phyloP scores from a whole-genome alignment of 2,113 vertebrate genomes.

The Nansenia antarctica region DNA sequence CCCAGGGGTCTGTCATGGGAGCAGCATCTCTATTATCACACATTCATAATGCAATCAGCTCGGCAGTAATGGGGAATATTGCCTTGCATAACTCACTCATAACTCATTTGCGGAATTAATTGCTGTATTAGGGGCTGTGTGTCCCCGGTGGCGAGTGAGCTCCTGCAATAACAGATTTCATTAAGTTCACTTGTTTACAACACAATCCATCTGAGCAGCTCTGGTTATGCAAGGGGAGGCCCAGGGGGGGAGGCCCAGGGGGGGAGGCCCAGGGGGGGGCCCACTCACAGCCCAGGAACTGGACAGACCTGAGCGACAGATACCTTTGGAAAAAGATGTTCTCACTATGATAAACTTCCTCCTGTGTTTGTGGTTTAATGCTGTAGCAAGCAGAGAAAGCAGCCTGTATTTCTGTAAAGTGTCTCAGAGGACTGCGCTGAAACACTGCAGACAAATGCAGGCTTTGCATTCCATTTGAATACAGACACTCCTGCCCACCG shows the following conservation, averaged over 20 bases:
- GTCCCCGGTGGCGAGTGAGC: constrained; percentile 51
- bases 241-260: constrained; percentile 12
- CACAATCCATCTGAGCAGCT: constrained; percentile 33
- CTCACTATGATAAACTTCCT: not conserved
- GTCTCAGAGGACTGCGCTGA: not conserved
- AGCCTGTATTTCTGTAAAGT: not conserved
- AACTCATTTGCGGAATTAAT: constrained; percentile 66
- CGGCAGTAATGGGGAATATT: constrained; percentile 45
- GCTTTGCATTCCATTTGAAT: not conserved
- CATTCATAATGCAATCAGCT: constrained; percentile 56
- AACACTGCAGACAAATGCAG: no score
- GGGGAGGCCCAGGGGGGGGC: not conserved
- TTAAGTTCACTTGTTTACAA: constrained; percentile 61
- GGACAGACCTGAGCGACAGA: not conserved
- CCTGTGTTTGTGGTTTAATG: not conserved
- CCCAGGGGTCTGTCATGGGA: not conserved
- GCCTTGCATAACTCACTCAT: constrained; percentile 52
- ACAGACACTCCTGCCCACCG: not conserved
- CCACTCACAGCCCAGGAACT: not conserved
- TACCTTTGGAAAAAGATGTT: not conserved
- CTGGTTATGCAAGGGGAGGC: constrained; percentile 28
- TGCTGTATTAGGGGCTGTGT: constrained; percentile 45
- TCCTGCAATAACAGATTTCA: constrained; percentile 52
- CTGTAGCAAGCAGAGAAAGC: not conserved
- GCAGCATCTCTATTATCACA: constrained; percentile 48